Evolutionary conservation across 2,113 vertebrate genomes (phyloP), one percentile per base, ranked within the genome.

Genomic region (Chaetura pelagica): DNA sequence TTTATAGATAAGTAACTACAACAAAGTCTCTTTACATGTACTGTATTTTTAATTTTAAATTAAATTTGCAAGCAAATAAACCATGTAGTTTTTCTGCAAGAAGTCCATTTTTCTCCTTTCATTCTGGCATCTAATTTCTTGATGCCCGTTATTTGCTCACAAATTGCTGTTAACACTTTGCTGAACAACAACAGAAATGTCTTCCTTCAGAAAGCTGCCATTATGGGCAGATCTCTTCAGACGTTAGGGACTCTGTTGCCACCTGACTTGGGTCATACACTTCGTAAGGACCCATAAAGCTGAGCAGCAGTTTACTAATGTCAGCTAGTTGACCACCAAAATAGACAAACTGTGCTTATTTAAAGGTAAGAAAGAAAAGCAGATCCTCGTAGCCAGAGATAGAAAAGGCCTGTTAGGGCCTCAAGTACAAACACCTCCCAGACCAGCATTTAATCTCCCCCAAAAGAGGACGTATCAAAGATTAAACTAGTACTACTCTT

Each of bases 401-500:
- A 44, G 57, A 52, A 52, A 81, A 88, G 89, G 76, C 59, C 61
- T 85, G 27, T 66, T 82, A n/a, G 44, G 62, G 35, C 48, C 52
- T 93, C 14, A 1, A 95, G 44, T 61, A 27, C 48, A 6, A 40
- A 7, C 17, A 54, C 38, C 24, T 96, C 62, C 69, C 64, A 62
- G 38, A 51, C 49, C 63, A 79, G 75, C 48, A 57, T 74, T 90
- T 88, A 42, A 86, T 92, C 79, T 93, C 61, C 61, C 93, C 90
- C 68, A 12, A 90, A 93, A 94, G 59, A 78, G 73, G 58, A 59
- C 5, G 19, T 78, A 67, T 84, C 51, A 77, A 78, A 55, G 52
- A 76, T 93, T 93, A 82, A 95, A 84, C 66, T 64, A 55, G 24
- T 51, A 61, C 75, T 88, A 64, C 74, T 90, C 77, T 54, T 68